These are phyloP conservation scores for Philaethria dido DNA, from an alignment of 2,888 invertebrate genomes.

Conservation along the genomic window DNA sequence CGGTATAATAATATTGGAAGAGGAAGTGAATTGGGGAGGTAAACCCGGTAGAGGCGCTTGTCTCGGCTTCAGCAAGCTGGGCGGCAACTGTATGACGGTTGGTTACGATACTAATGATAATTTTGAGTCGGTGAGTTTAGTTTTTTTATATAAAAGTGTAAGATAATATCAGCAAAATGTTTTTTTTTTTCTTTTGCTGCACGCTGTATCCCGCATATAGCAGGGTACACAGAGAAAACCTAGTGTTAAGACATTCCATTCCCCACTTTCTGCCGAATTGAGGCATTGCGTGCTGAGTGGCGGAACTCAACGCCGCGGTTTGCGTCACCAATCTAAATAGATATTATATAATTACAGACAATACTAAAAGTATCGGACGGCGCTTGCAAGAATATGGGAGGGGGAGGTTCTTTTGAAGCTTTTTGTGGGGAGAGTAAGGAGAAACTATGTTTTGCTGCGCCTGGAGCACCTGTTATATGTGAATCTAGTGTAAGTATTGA, in stretches of 20 bases:
- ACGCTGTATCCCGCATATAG: too few relatives aligned
- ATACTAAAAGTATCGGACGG: conserved; percentile 33
- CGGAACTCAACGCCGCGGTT: too few relatives aligned
- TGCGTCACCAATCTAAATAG: not conserved
- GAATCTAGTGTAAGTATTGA: conserved; percentile 28
- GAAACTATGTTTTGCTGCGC: conserved; percentile 22
- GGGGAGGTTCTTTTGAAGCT: conserved; percentile 26
- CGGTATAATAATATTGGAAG: conserved; percentile 40
- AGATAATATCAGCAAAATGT: too few relatives aligned
- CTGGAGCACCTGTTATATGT: conserved; percentile 42
- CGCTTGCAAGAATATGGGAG: conserved; percentile 26
- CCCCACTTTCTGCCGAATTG: too few relatives aligned
- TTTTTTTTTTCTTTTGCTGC: too few relatives aligned
- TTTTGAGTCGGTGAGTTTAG: conserved; percentile 34
- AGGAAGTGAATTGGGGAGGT: conserved; percentile 34
- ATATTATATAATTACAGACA: conserved; percentile 33
- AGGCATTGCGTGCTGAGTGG: too few relatives aligned
- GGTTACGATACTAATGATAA: conserved; percentile 32
- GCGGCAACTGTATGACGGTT: conserved; percentile 30
- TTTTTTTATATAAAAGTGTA: not conserved
- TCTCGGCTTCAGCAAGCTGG: conserved; percentile 23
- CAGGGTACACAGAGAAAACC: too few relatives aligned
- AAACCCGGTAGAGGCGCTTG: conserved; percentile 35
- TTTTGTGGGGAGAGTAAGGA: conserved; percentile 33
- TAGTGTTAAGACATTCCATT: too few relatives aligned